Percentiles rank a stretch among this genome's conserved stretches.
Evolutionary conservation across 2,888 invertebrate species (phyloP).

Genomic region (Platycnemis pennipes): DNA sequence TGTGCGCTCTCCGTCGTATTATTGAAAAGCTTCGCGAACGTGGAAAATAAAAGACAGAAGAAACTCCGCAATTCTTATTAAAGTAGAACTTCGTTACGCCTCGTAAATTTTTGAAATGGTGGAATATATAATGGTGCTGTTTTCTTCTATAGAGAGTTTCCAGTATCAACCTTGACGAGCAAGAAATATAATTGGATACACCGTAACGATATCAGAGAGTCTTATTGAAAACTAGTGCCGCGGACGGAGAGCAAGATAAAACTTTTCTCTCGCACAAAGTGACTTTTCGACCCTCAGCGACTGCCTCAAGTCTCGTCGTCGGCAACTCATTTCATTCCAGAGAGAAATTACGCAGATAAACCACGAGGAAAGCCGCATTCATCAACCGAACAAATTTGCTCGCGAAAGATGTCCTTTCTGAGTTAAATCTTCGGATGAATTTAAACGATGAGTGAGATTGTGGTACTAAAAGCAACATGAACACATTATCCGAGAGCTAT

Average conservation of each 20-base stretch:
- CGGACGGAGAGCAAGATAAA: not conserved
- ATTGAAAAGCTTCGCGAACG: not conserved
- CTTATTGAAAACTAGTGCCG: not conserved
- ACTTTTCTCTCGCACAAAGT: not conserved
- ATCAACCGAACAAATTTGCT: not conserved
- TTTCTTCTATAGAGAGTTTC: not conserved
- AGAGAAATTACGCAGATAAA: not conserved
- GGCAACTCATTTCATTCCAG: not conserved
- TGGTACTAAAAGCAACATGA: too few relatives aligned
- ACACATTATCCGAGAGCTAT: too few relatives aligned
- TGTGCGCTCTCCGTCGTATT: not conserved
- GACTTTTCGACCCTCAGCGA: not conserved
- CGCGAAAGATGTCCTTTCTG: not conserved
- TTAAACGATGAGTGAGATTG: too few relatives aligned
- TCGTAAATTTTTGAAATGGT: not conserved
- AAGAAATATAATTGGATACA: conserved; percentile 1
- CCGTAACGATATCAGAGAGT: not conserved
- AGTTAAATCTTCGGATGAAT: too few relatives aligned
- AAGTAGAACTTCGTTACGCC: not conserved
- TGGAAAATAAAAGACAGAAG: not conserved
- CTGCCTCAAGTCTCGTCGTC: not conserved
- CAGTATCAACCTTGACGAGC: not conserved
- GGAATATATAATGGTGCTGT: not conserved
- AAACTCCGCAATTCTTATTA: not conserved
- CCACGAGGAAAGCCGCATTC: not conserved